phyloP scores from a whole-genome alignment of 2,888 invertebrate genomes.

The Unio pictorum region DNA sequence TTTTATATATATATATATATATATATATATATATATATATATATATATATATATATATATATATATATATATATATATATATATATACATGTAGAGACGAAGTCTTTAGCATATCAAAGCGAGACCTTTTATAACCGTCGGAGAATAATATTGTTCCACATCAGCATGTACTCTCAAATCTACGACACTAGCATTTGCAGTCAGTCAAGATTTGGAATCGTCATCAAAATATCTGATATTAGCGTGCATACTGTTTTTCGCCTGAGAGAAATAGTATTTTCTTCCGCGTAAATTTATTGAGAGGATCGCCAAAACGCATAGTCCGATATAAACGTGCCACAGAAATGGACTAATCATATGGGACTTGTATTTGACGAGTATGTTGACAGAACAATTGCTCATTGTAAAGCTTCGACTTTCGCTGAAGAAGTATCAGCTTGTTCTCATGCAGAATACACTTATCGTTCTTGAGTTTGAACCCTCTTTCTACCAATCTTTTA shows the following conservation, averaged over 20 bases:
- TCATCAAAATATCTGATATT: conserved; percentile 15
- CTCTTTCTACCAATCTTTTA: conserved; percentile 14
- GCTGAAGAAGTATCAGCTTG: conserved; percentile 15
- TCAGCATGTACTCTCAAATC: conserved; percentile 18
- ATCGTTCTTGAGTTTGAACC: conserved; percentile 23
- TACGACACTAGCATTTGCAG: conserved; percentile 28
- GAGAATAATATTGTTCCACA: conserved; percentile 18
- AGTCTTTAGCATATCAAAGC: conserved; percentile 49
- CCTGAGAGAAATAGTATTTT: conserved; percentile 6
- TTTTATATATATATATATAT: too few species aligned
- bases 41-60: too few species aligned
- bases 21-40: too few species aligned
- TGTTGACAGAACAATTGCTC: conserved; percentile 18
- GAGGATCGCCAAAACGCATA: conserved; percentile 21
- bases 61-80: too few species aligned
- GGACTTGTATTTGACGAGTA: conserved; percentile 31
- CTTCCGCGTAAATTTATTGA: neutral
- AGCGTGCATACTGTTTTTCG: conserved; percentile 15
- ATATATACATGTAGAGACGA: conserved; percentile 4
- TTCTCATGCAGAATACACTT: conserved; percentile 29
- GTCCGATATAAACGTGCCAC: conserved; percentile 19
- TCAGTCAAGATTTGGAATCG: conserved; percentile 1
- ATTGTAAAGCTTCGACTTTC: conserved; percentile 24
- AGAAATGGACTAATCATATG: conserved; percentile 21
- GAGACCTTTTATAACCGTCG: conserved; percentile 38